These are phyloP conservation scores for Parazoanthus darwini DNA, from an alignment of 92 coral and sea anemone species.

Conservation along the genomic window DNA sequence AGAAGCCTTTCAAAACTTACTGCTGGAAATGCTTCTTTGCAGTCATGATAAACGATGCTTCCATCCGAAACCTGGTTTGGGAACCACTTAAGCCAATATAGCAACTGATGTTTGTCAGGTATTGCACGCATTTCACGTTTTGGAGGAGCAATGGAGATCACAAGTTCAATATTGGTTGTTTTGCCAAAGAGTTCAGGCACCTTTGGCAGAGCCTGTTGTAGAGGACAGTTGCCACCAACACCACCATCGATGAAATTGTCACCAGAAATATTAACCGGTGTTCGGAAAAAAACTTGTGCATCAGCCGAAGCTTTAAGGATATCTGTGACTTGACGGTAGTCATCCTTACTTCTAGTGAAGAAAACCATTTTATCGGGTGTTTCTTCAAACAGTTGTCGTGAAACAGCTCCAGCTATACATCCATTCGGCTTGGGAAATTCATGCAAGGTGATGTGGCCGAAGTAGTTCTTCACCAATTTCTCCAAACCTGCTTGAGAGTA, in stretches of 20 bases:
- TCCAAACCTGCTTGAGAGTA: conserved; percentile 35
- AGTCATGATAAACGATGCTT: background rate
- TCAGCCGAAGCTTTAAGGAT: conserved; percentile 42
- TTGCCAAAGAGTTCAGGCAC: conserved; percentile 29
- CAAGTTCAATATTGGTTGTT: background rate
- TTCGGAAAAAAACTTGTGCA: conserved; percentile 44
- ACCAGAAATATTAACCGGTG: conserved; percentile 35
- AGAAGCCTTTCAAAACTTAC: conserved; percentile 14
- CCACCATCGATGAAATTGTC: conserved; percentile 43
- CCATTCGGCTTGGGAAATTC: conserved; percentile 29
- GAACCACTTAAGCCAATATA: conserved; percentile 26
- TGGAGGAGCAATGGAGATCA: conserved; percentile 45
- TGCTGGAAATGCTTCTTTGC: background rate
- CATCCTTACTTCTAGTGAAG: conserved; percentile 21
- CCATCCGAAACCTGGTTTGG: conserved; percentile 41
- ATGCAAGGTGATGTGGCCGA: background rate
- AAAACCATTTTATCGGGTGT: conserved; percentile 27
- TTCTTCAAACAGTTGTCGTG: conserved; percentile 15
- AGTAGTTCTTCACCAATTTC: background rate
- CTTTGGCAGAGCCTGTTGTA: conserved; percentile 31
- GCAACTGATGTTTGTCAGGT: background rate
- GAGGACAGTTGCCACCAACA: conserved; percentile 50
- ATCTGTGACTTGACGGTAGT: conserved; percentile 34
- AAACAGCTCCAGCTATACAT: conserved; percentile 49
- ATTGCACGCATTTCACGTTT: background rate